Evolutionary conservation across 2,113 vertebrate genomes (phyloP).

Genomic region (Asarcornis scutulata): DNA sequence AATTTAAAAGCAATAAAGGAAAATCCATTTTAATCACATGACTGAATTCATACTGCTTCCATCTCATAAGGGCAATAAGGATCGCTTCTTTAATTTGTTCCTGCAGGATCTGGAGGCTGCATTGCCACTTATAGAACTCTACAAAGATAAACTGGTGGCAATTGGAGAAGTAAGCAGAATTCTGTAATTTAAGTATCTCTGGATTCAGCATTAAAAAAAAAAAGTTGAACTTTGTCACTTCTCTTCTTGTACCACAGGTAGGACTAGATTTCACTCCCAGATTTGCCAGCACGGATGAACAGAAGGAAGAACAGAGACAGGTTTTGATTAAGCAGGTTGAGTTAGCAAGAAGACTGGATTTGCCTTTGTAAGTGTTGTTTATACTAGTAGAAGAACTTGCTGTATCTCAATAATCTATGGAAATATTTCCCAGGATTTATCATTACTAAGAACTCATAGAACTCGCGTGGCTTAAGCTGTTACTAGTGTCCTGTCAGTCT

Average conservation of each 20-base stretch:
- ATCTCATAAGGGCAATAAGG: neutral
- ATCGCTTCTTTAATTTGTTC: neutral
- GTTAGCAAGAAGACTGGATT: constrained; percentile 87
- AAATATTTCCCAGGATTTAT: neutral
- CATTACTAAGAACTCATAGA: neutral
- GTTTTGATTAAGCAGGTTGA: constrained; percentile 90
- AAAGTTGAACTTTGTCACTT: neutral
- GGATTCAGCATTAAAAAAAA: neutral
- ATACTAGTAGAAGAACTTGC: neutral
- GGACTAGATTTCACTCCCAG: constrained; percentile 96
- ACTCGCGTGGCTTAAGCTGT: neutral
- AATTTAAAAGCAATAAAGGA: neutral
- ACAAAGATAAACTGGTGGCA: constrained; percentile 88
- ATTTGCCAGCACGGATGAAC: constrained; percentile 80
- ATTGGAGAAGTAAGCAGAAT: constrained; percentile 88
- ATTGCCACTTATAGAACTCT: constrained; percentile 88
- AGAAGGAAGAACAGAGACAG: constrained; percentile 90
- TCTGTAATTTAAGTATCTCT: neutral
- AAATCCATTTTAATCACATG: neutral
- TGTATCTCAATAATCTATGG: neutral
- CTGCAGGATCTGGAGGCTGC: constrained; percentile 90
- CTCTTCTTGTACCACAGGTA: constrained; percentile 77
- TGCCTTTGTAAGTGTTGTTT: constrained; percentile 88
- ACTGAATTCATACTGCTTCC: neutral
- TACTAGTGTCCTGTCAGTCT: neutral